Evolutionary conservation across 1,140 invertebrate species (phyloP).

Genomic region (Aplysia californica): DNA sequence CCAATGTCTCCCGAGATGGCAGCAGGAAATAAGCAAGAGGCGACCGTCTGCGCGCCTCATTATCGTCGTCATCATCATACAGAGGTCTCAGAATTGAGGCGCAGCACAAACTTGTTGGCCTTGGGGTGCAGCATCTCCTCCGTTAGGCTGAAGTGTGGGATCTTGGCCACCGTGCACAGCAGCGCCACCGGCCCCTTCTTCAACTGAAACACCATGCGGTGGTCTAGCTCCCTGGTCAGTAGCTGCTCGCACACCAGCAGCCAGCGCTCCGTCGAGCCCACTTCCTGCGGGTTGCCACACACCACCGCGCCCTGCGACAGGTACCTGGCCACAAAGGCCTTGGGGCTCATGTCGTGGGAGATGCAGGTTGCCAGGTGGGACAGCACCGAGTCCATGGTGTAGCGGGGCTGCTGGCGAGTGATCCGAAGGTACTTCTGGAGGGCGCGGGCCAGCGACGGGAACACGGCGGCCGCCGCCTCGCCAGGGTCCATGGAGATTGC

Average conservation of each 20-base stretch:
- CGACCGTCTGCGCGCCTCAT: no score
- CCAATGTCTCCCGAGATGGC: no score
- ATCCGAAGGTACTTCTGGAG: constrained; percentile 96
- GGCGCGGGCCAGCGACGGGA: constrained; percentile 93
- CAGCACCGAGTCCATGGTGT: constrained; percentile 92
- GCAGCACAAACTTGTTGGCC: constrained; percentile 93
- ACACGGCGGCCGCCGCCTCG: constrained; percentile 96
- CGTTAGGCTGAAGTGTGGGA: constrained; percentile 93
- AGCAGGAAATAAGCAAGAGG: no score
- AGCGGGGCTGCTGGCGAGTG: constrained; percentile 93
- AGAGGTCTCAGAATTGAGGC: constrained; percentile 95
- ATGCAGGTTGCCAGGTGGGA: constrained; percentile 89
- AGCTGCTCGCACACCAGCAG: constrained; percentile 91
- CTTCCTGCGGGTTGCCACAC: constrained; percentile 53
- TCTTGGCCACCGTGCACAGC: constrained; percentile 82
- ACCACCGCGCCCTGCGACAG: constrained; percentile 68
- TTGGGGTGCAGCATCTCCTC: constrained; percentile 95
- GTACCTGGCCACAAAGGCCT: constrained; percentile 85
- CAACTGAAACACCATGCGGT: constrained; percentile 88
- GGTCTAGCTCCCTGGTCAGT: constrained; percentile 81
- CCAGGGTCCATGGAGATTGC: constrained; percentile 86
- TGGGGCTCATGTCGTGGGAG: constrained; percentile 91
- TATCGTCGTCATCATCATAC: no score
- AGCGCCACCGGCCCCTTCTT: constrained; percentile 93
- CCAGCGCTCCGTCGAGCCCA: constrained; percentile 77